Evolutionary conservation across 1,140 invertebrate genomes (phyloP).

Genomic region (Littorina saxatilis): DNA sequence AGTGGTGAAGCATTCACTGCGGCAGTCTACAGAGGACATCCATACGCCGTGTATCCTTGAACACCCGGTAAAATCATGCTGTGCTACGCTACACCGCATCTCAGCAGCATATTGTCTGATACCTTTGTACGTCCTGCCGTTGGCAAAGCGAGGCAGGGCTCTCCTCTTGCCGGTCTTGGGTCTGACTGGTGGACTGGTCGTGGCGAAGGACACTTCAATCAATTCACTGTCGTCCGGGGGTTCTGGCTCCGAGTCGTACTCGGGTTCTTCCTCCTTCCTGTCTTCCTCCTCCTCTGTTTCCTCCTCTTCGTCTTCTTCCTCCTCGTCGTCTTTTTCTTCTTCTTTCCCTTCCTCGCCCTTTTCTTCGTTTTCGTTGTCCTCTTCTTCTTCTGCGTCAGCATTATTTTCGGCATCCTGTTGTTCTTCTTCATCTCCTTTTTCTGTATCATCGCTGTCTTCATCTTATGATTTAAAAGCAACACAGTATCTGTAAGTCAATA

Average conservation of each 20-base stretch:
- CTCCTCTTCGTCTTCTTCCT: neutral
- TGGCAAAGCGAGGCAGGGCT: conserved; percentile 18
- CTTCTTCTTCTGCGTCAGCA: neutral
- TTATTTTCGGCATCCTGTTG: neutral
- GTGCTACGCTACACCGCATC: neutral
- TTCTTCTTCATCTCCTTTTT: neutral
- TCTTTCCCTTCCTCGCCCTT: neutral
- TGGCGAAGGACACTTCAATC: neutral
- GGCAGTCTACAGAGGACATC: no score
- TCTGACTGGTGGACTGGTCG: neutral
- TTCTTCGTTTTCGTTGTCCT: neutral
- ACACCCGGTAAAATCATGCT: no score
- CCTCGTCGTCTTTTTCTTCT: neutral
- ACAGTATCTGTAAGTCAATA: no score
- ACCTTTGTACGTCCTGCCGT: conserved; percentile 34
- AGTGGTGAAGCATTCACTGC: no score
- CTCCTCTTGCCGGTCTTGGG: conserved; percentile 18
- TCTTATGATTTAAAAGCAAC: no score
- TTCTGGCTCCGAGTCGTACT: neutral
- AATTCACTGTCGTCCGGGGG: neutral
- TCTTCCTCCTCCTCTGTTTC: neutral
- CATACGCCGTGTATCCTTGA: no score
- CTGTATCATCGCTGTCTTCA: no score
- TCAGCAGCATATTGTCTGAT: neutral
- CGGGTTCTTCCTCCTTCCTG: neutral